Evolutionary conservation across 2,888 invertebrate species (phyloP), one percentile per base, ranked within the genome.

Genomic region (Subacronicta megacephala): DNA sequence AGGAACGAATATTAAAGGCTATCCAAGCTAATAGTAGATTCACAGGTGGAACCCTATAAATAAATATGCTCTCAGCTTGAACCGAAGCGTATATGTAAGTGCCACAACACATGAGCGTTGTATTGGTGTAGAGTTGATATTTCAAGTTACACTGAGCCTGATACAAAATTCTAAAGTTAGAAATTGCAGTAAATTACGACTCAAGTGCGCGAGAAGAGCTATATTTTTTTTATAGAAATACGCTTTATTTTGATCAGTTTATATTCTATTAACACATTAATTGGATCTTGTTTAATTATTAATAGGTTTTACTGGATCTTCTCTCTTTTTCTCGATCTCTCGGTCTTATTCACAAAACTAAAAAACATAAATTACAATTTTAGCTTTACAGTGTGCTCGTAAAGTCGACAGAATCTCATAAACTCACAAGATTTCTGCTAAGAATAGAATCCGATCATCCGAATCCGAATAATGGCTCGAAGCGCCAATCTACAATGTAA

Each of bases 21-120:
- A 29, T 40, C 6, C 42, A 18, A 33, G 37, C 29, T 7, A 46
- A 17, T 5, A 20, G 13, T 23, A 7, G 42, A 20, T 7, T 26
- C 20, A 64, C 37, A 43, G 29, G 45, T 45, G 42, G 29, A 18
- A 44, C 13, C 13, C 43, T 46, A 64, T 58, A 35, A 58, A 64
- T 64, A 63, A 63, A 58, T 46, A 64, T 52, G 16, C 26, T 10
- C 10, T 7, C 13, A 4, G 2, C 16, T 38, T 64, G 52, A 58
- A 47, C 52, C 35, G 38, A 58, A 31, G 35, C 37, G 38, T 29
- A n/a, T 18, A 54, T 26, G 17, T 59, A 51, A 64, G 52, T 38
- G 43, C 35, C 51, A 9, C 0, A n/a, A 12, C 35, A 58, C 59
- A 58, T 42, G 37, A n/a, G 36, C 15, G 20, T 29, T 17, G 15